These are phyloP conservation scores for Apis dorsata DNA, from an alignment of 1,140 invertebrate genomes.

Conservation along the genomic window DNA sequence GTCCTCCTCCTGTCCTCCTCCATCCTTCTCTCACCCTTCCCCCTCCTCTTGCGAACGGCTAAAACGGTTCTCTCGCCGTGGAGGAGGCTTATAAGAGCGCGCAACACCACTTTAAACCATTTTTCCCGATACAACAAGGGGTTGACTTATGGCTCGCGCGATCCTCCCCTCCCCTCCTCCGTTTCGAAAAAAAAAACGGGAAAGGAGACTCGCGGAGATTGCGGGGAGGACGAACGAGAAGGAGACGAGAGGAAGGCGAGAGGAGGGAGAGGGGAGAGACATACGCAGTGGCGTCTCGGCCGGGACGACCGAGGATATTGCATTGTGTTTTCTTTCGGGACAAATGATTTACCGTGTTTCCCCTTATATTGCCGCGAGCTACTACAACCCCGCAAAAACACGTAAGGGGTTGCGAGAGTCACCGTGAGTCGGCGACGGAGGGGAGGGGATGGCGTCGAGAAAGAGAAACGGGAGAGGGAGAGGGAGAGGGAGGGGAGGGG, in stretches of 20 bases:
- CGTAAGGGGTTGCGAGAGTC: constrained; percentile 72
- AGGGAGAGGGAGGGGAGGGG: constrained; percentile 38
- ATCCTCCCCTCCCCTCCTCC: constrained; percentile 51
- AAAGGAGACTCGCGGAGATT: too few relatives aligned
- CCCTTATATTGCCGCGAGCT: constrained; percentile 70
- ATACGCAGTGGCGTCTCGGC: constrained; percentile 56
- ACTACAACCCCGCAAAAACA: constrained; percentile 69
- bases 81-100: constrained; percentile 56
- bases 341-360: constrained; percentile 79
- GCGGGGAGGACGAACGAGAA: constrained; percentile 14
- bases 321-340: constrained; percentile 79
- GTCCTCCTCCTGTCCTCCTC: constrained; percentile 11
- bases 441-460: not conserved
- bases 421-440: constrained; percentile 45
- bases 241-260: not conserved
- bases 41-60: not conserved
- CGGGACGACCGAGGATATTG: constrained; percentile 65
- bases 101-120: constrained; percentile 77
- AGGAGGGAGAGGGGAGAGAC: constrained; percentile 20
- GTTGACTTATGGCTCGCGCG: constrained; percentile 77
- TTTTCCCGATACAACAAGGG: constrained; percentile 77
- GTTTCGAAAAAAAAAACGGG: too few relatives aligned
- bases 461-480: constrained; percentile 1
- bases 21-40: not conserved
- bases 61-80: constrained; percentile 4